Evolutionary conservation across 2,888 invertebrate species (phyloP), one percentile per base, ranked within the genome.

Genomic region (Leptodirus hochenwartii): DNA sequence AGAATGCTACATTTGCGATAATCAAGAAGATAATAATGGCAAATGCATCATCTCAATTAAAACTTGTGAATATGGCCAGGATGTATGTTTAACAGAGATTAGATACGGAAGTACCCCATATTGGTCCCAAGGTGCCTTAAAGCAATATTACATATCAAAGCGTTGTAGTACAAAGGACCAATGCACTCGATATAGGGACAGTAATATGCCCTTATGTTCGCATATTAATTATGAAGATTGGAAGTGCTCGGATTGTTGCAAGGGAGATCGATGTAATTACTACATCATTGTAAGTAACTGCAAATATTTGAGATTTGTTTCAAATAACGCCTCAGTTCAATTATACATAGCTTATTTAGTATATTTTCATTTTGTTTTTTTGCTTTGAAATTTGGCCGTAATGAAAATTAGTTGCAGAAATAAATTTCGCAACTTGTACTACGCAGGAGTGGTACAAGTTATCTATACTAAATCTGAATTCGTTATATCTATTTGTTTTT

Each of bases 51-150:
- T 80, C 47, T 87, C 90, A 2, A 84, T 91, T 5, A 79, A 76
- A 55, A 85, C 82, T 6, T 96, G 95, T 53, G 79, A 84, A 40
- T 73, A 76, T 41, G 76, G 71, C 20, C 76, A 93, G 49, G 84
- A 88, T 51, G 71, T 78, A 34, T 91, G 90, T 53, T 62, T 82
- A 38, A 77, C 91, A 1, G 81, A 84, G 53, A 81, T 93, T 15
- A 73, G 73, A 54, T 95, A 93, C 93, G 88, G 91, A 46, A 82
- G 84, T 64, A 81, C 82, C n/a, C 88, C 88, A 0, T 93, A 91
- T 50, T 95, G 90, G 82, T 80, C 82, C 1, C 81, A 82, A 47
- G 84, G 88, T 14, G 87, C 88, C 1, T 71, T 80, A 32, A 88
- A 95, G 47, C 90, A 91, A 46, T 87, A 79, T 54, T 93, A 87